A percentile compares a stretch with the other conserved stretches of the same genome.
Conservation (phyloP, 2,888 invertebrate genomes). For the Mylabris sibirica region DNA sequence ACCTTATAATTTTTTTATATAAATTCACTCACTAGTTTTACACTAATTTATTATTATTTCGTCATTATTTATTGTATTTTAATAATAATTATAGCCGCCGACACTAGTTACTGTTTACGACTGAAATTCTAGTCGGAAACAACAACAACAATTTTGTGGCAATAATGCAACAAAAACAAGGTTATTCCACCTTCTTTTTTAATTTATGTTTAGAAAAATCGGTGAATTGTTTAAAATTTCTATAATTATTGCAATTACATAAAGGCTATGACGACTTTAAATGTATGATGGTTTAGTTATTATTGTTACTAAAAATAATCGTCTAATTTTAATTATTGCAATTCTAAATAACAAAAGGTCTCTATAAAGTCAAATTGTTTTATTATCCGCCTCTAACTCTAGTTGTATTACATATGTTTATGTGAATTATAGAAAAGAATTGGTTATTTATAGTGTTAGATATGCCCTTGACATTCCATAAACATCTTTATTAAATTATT, state of each 20-base stretch:
- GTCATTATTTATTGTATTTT: neutral
- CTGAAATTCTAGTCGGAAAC: neutral
- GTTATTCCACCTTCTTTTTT: neutral
- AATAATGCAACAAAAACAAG: neutral
- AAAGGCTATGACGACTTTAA: too few species aligned
- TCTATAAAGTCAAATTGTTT: neutral
- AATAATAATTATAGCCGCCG: neutral
- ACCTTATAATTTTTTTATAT: neutral
- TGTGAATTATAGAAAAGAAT: neutral
- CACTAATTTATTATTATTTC: neutral
- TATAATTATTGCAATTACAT: too few species aligned
- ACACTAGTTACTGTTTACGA: neutral
- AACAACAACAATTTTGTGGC: neutral
- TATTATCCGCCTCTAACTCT: neutral
- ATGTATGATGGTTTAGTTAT: neutral
- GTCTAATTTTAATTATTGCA: neutral
- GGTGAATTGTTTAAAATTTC: neutral
- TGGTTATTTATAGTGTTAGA: neutral
- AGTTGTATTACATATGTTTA: neutral
- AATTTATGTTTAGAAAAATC: neutral
- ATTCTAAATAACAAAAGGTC: neutral
- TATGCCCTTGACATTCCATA: neutral
- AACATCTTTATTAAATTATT: neutral
- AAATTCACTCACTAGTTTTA: neutral
- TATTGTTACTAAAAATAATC: slow-evolving; percentile 2